Evolutionary conservation across 1,140 invertebrate species (phyloP).

Genomic region (Zaprionus capensis): DNA sequence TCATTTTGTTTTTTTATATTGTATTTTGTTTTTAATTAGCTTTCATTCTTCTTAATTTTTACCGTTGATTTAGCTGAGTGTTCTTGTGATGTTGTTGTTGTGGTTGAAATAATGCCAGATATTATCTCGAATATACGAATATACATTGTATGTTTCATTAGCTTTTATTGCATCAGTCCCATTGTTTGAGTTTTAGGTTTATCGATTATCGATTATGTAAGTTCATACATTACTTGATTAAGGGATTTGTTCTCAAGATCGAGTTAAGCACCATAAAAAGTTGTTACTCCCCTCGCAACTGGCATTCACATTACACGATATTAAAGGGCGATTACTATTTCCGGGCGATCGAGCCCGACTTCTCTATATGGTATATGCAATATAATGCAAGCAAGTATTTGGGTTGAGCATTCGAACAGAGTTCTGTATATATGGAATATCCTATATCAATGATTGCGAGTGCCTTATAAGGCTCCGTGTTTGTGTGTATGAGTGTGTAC

Average conservation of each 20-base stretch:
- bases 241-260: conserved; percentile 64
- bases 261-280: conserved; percentile 78
- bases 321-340: not conserved
- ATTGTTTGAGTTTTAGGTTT: conserved; percentile 73
- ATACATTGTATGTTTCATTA: conserved; percentile 39
- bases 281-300: conserved; percentile 53
- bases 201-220: conserved; percentile 34
- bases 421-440: conserved; percentile 18
- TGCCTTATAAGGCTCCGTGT: conserved; percentile 30
- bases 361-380: not conserved
- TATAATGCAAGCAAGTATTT: conserved; percentile 25
- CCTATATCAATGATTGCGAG: conserved; percentile 28
- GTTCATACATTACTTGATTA: conserved; percentile 11
- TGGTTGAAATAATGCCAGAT: conserved; percentile 39
- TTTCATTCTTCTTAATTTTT: conserved; percentile 5
- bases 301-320: conserved; percentile 60
- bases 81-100: conserved; percentile 1
- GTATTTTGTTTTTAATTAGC: conserved; percentile 27
- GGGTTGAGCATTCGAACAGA: conserved; percentile 41
- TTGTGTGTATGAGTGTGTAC: conserved; percentile 29
- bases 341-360: not conserved
- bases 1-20: conserved; percentile 22
- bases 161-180: conserved; percentile 77
- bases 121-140: conserved; percentile 34
- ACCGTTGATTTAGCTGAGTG: not conserved